Percentiles rank a stretch among this genome's conserved stretches.
Evolutionary conservation across 2,113 vertebrate genomes (phyloP).

Genomic region (Sylvietta virens): DNA sequence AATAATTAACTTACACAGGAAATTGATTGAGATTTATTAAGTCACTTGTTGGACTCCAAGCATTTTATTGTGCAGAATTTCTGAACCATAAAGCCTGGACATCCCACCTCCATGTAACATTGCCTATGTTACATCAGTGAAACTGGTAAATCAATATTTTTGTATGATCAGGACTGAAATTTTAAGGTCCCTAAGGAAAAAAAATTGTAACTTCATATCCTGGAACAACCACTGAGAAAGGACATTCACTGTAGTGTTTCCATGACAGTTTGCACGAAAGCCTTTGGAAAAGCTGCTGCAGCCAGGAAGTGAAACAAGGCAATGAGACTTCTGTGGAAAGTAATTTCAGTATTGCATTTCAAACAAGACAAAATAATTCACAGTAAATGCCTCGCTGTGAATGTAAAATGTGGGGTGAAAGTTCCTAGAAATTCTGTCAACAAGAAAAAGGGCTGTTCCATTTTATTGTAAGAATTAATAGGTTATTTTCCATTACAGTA

Average conservation of each 20-base stretch:
- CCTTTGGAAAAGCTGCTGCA: not conserved
- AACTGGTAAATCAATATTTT: not conserved
- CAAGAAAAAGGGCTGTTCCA: not conserved
- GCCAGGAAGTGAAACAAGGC: not conserved
- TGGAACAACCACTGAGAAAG: not conserved
- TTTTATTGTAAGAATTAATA: not conserved
- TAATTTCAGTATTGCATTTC: not conserved
- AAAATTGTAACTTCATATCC: not conserved
- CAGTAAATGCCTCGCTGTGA: not conserved
- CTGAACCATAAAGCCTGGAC: not conserved
- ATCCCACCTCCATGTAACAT: not conserved
- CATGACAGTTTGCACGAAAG: not conserved
- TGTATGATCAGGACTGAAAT: not conserved
- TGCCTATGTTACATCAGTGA: not conserved
- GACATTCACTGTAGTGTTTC: not conserved
- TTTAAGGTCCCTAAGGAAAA: not conserved
- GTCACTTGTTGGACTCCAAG: not conserved
- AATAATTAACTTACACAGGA: not conserved
- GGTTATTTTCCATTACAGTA: not conserved
- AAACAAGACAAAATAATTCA: not conserved
- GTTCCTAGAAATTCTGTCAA: not conserved
- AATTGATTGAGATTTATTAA: not conserved
- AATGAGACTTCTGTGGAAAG: not conserved
- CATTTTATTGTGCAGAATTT: not conserved
- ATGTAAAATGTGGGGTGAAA: not conserved